Percentiles rank a stretch among this genome's conserved stretches.
phyloP scores from a whole-genome alignment of 2,888 invertebrate genomes.

The Orthosia incerta region DNA sequence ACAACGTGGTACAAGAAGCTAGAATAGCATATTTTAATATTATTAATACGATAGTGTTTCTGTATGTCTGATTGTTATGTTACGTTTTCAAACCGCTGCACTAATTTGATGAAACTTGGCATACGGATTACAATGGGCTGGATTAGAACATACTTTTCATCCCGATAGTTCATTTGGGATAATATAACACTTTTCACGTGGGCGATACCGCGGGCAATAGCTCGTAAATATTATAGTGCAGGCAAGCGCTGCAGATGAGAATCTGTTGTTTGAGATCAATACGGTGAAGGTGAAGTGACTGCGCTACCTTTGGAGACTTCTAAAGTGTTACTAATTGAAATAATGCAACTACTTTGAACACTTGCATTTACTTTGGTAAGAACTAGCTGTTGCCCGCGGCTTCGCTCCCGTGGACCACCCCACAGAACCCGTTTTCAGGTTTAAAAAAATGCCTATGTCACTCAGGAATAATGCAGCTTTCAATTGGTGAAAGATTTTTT shows the following conservation, averaged over 20 bases:
- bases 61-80: background rate
- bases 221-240: slow-evolving; percentile 17
- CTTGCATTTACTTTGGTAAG: background rate
- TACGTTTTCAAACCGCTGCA: background rate
- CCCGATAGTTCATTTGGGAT: background rate
- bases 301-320: slow-evolving; percentile 36
- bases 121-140: background rate
- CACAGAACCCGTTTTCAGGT: no score
- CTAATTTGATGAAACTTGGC: background rate
- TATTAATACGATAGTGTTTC: background rate
- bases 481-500: no score
- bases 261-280: slow-evolving; percentile 63
- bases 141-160: background rate
- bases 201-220: background rate
- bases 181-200: background rate
- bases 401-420: no score
- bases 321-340: background rate
- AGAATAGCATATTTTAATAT: background rate
- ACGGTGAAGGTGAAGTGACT: slow-evolving; percentile 58
- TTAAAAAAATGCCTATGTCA: no score
- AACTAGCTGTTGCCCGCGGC: no score
- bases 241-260: slow-evolving; percentile 34
- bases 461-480: no score
- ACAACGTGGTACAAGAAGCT: no score
- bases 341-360: background rate